Evolutionary conservation across 2,888 invertebrate genomes (phyloP).

Genomic region (Noctua janthina): DNA sequence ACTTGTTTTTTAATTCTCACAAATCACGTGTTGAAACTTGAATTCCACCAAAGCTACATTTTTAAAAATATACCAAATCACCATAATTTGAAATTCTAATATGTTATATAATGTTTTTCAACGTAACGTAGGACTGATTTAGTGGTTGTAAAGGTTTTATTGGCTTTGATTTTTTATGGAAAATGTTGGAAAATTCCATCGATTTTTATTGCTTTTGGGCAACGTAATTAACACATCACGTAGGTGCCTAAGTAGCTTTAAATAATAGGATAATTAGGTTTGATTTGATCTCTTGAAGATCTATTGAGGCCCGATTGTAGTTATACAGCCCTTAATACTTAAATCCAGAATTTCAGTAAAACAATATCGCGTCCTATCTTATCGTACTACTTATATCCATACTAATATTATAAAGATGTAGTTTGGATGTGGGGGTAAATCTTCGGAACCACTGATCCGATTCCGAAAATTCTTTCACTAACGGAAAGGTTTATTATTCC

Average conservation of each 20-base stretch:
- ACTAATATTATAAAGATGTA: too few relatives aligned
- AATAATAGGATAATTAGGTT: not conserved
- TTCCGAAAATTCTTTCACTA: too few relatives aligned
- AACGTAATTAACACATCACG: not conserved
- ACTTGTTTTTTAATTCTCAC: slow-evolving; percentile 40
- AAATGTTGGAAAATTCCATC: slow-evolving; percentile 19
- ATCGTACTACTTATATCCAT: not conserved
- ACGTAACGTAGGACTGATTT: slow-evolving; percentile 46
- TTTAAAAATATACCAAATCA: slow-evolving; percentile 27
- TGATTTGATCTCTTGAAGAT: not conserved
- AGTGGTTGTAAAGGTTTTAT: slow-evolving; percentile 25
- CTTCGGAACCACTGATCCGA: too few relatives aligned
- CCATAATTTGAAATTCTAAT: slow-evolving; percentile 45
- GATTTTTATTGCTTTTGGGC: slow-evolving; percentile 5
- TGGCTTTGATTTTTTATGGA: not conserved
- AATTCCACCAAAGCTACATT: slow-evolving; percentile 4
- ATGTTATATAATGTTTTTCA: slow-evolving; percentile 16
- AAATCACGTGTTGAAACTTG: slow-evolving; percentile 37
- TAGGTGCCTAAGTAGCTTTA: not conserved
- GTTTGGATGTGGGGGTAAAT: too few relatives aligned
- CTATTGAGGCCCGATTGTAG: not conserved
- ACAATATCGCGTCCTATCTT: not conserved
- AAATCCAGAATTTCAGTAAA: not conserved
- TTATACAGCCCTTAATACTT: not conserved
- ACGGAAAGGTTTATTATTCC: too few relatives aligned